These are phyloP conservation scores for Germaria angustata DNA, from an alignment of 2,888 invertebrate species.

Conservation along the genomic window DNA sequence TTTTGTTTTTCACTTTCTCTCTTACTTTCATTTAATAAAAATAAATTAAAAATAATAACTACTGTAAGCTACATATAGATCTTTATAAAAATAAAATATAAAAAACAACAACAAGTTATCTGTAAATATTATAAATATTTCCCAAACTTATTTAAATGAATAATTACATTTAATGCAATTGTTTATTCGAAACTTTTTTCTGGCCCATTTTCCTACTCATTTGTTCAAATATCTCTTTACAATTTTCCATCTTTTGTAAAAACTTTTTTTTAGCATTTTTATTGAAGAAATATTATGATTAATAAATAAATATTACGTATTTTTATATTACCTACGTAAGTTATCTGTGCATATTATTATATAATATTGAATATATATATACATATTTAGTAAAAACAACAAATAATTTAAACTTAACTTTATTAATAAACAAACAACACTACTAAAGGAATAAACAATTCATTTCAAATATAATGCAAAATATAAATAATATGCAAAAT, in stretches of 20 bases:
- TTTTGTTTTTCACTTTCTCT: constrained; percentile 4
- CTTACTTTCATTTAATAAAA: not conserved
- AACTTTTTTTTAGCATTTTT: not conserved
- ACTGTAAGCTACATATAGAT: constrained; percentile 35
- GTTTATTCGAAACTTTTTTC: constrained; percentile 14
- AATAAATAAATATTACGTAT: constrained; percentile 16
- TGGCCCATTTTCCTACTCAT: not conserved
- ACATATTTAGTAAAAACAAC: not conserved
- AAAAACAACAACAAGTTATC: too few relatives aligned
- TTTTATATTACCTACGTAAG: constrained; percentile 24
- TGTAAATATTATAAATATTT: constrained; percentile 56
- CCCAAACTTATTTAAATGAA: not conserved
- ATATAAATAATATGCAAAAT: constrained; percentile 23
- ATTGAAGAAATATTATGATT: not conserved
- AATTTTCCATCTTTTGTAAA: not conserved
- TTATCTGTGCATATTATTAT: constrained; percentile 48
- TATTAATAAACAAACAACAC: constrained; percentile 54
- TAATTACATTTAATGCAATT: constrained; percentile 61
- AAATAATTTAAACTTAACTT: constrained; percentile 48
- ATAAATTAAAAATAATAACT: not conserved
- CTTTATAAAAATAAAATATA: not conserved
- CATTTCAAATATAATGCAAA: constrained; percentile 23
- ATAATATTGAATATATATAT: constrained; percentile 40
- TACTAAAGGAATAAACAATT: constrained; percentile 29
- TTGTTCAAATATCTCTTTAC: not conserved